Evolutionary conservation across 1,140 invertebrate genomes (phyloP).

Genomic region (Thrips palmi): DNA sequence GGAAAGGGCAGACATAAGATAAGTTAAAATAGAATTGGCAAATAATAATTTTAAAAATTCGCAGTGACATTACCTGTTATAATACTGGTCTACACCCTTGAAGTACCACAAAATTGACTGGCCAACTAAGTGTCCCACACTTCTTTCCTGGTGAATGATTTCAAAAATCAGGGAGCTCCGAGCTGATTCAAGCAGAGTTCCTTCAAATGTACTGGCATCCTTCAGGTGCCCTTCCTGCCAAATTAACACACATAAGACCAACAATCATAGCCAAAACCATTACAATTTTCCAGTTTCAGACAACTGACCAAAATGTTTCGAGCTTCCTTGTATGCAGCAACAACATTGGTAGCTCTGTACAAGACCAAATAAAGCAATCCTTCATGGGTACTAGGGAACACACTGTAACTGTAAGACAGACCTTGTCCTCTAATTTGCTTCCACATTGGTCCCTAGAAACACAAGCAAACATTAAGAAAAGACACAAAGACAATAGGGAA

Average conservation of each 20-base stretch:
- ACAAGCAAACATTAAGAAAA: too few relatives aligned
- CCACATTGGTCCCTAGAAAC: constrained; percentile 67
- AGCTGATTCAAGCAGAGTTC: constrained; percentile 57
- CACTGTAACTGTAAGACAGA: constrained; percentile 58
- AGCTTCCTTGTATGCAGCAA: constrained; percentile 57
- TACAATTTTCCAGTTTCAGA: background rate
- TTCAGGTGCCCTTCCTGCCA: constrained; percentile 44
- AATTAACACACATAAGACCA: constrained; percentile 9
- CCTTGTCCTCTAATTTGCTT: constrained; percentile 64
- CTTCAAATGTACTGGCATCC: constrained; percentile 40
- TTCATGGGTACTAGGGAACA: constrained; percentile 39
- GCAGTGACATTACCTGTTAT: constrained; percentile 36
- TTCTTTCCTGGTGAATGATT: constrained; percentile 61
- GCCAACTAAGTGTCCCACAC: constrained; percentile 44
- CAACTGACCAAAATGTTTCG: constrained; percentile 48
- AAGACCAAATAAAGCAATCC: constrained; percentile 51
- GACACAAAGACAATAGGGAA: background rate
- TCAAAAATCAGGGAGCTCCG: constrained; percentile 72
- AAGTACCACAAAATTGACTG: constrained; percentile 56
- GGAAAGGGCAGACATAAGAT: constrained; percentile 6
- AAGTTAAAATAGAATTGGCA: background rate
- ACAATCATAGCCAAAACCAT: background rate
- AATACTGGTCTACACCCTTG: constrained; percentile 40
- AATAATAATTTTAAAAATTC: constrained; percentile 5
- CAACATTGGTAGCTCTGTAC: constrained; percentile 51